Base-by-base conservation (phyloP, 1,140 invertebrate genomes). In the Nephila pilipes region DNA sequence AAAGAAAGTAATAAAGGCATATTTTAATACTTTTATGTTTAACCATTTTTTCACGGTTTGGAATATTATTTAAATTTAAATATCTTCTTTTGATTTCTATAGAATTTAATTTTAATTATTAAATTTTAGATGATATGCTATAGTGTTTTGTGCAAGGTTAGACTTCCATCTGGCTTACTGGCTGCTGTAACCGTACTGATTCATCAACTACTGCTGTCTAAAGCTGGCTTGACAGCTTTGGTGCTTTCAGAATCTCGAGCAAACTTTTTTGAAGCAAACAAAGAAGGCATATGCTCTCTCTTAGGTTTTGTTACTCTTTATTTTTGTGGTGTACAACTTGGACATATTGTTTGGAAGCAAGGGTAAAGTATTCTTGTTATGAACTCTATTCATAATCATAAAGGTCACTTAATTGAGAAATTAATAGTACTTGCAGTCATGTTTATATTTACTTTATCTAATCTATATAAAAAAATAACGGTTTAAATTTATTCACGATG, bases 291-390 rank as follows among this genome's bases (percentile, higher is more conserved):
- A 63, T 96, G 97, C 57, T 99, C 98, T 0, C 96, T 97, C 54
- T 95, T 97, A 3, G 99, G 99, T 2, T 99, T 98, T 95, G 95
- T 98, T 20, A 96, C 97, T 5, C 95, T 99, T 1, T 99, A 98
- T 95, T 96, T 99, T 87, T 96, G 97, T 94, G 97, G 97, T 79
- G 96, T 97, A 57, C 96, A 97, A 94, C 95, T 98, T 93, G 97
- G 97, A 69, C 95, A 96, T 94, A 94, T 96, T n/a, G 94, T 97
- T 81, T 95, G 96, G 91, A 94, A 60, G 55, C 69, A 94, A 87
- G 94, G 94, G 94, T 94, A 32, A 57, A 65, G 38, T 55, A 6
- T 69, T 69, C 25, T 32, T 32, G 25, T 69, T 20, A n/a, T 25
- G n/a, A n/a, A n/a, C n/a, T 10, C 38, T 46, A 5, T 46, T 46